phyloP scores from a whole-genome alignment of 1,140 invertebrate genomes.

The Galleria mellonella region DNA sequence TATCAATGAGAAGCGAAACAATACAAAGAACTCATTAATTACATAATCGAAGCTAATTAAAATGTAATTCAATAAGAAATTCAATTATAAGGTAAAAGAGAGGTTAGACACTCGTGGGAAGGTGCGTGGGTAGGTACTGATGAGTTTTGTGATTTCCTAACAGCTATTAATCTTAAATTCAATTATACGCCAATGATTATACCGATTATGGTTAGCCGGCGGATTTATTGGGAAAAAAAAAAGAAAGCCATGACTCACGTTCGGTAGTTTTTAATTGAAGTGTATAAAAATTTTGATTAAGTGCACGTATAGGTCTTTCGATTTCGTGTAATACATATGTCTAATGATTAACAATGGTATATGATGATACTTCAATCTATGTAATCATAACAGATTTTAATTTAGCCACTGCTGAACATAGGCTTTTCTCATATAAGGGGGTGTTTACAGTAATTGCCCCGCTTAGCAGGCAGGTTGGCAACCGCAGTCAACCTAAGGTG shows the following conservation, averaged over 20 bases:
- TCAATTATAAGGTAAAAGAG: conserved; percentile 30
- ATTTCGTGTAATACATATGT: too few relatives aligned
- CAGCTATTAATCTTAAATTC: conserved; percentile 66
- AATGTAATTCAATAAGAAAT: conserved; percentile 68
- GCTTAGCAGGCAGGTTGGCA: too few relatives aligned
- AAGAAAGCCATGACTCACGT: conserved; percentile 26
- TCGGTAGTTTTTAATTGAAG: conserved; percentile 16
- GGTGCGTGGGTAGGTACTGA: conserved; percentile 29
- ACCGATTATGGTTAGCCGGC: conserved; percentile 7
- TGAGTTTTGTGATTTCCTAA: conserved; percentile 33
- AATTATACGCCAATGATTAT: conserved; percentile 33
- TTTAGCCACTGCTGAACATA: too few relatives aligned
- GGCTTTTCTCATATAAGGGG: too few relatives aligned
- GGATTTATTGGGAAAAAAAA: conserved; percentile 16
- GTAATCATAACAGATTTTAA: too few relatives aligned
- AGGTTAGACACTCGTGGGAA: conserved; percentile 26
- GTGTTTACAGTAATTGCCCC: too few relatives aligned
- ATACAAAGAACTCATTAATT: conserved; percentile 56
- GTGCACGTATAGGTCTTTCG: too few relatives aligned
- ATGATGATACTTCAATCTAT: too few relatives aligned
- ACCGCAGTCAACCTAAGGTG: too few relatives aligned
- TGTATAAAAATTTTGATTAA: neutral
- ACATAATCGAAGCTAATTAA: conserved; percentile 65
- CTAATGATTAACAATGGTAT: too few relatives aligned
- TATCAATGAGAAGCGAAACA: conserved; percentile 37